Percentiles rank a stretch among this genome's conserved stretches.
phyloP scores from a whole-genome alignment of 2,888 invertebrate species.

The Hirtodrosophila histrioides region DNA sequence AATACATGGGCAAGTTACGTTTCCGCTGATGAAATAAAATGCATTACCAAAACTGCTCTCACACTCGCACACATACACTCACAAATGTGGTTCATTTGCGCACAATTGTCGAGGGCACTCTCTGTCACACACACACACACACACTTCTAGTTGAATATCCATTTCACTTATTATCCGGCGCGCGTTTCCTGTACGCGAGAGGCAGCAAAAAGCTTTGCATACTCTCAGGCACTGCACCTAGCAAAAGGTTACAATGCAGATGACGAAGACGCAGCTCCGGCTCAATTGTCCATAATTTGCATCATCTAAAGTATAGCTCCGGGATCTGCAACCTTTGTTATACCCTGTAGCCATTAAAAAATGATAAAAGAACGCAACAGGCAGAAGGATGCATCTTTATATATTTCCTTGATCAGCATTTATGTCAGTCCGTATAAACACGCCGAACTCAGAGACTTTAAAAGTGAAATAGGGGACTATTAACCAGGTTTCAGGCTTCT shows the following conservation, averaged over 20 bases:
- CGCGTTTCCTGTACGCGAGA: constrained; percentile 58
- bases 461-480: no score
- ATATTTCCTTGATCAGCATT: no score
- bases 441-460: no score
- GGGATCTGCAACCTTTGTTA: constrained; percentile 3
- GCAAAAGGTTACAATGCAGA: constrained; percentile 46
- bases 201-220: constrained; percentile 37
- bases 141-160: constrained; percentile 55
- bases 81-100: constrained; percentile 60
- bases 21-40: constrained; percentile 77
- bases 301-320: constrained; percentile 29
- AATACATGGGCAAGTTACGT: constrained; percentile 63
- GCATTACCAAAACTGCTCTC: constrained; percentile 70
- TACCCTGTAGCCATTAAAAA: no score
- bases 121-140: constrained; percentile 19
- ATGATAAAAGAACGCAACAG: no score
- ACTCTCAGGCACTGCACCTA: constrained; percentile 31
- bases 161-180: constrained; percentile 76
- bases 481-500: background rate
- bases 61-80: constrained; percentile 4
- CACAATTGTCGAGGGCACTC: constrained; percentile 62
- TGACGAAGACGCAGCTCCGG: constrained; percentile 23
- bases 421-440: no score
- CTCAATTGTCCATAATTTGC: constrained; percentile 60
- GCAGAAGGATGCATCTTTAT: no score